Percentiles rank a stretch among this genome's conserved stretches.
These are phyloP conservation scores for Desoria tigrina DNA, from an alignment of 2,888 invertebrate species.

Conservation along the genomic window DNA sequence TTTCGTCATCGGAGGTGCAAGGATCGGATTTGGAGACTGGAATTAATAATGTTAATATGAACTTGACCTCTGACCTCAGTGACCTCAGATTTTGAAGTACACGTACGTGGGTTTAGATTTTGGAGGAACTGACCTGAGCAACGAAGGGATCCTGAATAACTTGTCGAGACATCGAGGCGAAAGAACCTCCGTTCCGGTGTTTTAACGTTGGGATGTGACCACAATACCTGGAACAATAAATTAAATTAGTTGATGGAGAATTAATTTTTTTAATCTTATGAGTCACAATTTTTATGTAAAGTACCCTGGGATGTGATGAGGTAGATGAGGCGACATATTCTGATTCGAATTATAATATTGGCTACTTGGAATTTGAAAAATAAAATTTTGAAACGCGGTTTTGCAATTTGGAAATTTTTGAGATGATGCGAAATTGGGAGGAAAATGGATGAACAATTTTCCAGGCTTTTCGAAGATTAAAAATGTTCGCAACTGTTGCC, in stretches of 20 bases:
- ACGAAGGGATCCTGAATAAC: constrained; percentile 48
- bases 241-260: background rate
- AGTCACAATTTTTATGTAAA: background rate
- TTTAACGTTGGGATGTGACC: constrained; percentile 45
- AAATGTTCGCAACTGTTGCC: too few species aligned
- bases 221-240: constrained; percentile 30
- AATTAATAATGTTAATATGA: background rate
- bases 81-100: background rate
- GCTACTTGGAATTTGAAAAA: too few species aligned
- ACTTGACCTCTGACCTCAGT: background rate
- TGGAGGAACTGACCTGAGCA: too few species aligned
- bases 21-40: constrained; percentile 31
- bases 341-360: too few species aligned
- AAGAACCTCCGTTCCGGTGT: constrained; percentile 40
- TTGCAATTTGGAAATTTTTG: too few species aligned
- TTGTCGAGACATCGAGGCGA: constrained; percentile 41
- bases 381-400: too few species aligned
- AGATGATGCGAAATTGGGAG: too few species aligned
- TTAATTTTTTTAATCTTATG: background rate
- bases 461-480: too few species aligned
- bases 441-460: too few species aligned
- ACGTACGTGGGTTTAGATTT: background rate
- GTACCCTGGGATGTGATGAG: background rate
- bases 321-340: too few species aligned
- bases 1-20: constrained; percentile 18